phyloP scores from a whole-genome alignment of 2,113 vertebrate genomes.

The Atherinomorus stipes region DNA sequence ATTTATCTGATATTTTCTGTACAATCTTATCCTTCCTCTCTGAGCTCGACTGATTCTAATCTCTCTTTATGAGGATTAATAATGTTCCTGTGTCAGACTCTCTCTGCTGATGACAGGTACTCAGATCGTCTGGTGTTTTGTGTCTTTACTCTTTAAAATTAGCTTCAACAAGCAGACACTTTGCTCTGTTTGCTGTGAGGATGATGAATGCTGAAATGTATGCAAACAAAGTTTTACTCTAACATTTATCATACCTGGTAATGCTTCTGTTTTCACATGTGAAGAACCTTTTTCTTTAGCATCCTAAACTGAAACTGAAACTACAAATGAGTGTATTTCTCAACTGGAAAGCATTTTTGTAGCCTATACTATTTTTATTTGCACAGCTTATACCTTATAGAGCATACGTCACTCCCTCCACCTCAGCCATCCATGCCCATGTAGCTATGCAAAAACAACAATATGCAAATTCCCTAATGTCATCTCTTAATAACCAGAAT shows the following conservation, averaged over 20 bases:
- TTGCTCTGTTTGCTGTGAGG: neutral
- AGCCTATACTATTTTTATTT: no score
- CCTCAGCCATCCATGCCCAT: slow-evolving; percentile 41
- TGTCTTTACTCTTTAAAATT: slow-evolving; percentile 21
- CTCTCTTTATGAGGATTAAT: slow-evolving; percentile 32
- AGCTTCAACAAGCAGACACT: neutral
- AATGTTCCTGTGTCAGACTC: neutral
- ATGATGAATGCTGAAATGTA: neutral
- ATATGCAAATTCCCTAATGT: slow-evolving; percentile 70
- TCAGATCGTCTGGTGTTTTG: neutral
- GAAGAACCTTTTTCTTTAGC: slow-evolving; percentile 18
- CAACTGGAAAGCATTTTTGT: slow-evolving; percentile 64
- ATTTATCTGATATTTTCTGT: neutral
- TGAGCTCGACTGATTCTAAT: slow-evolving; percentile 27
- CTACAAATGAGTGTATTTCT: slow-evolving; percentile 57
- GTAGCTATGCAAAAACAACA: slow-evolving; percentile 72
- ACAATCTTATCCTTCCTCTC: slow-evolving; percentile 1
- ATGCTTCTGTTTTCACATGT: slow-evolving; percentile 47
- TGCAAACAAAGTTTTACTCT: neutral
- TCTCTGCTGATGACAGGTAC: slow-evolving; percentile 22
- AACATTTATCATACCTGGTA: slow-evolving; percentile 34
- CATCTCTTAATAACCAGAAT: slow-evolving; percentile 73
- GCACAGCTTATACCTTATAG: slow-evolving; percentile 79
- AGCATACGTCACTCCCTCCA: slow-evolving; percentile 75
- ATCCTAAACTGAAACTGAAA: slow-evolving; percentile 58